These are phyloP conservation scores for Calyptomena viridis DNA, from an alignment of 2,113 vertebrate species.

Conservation along the genomic window DNA sequence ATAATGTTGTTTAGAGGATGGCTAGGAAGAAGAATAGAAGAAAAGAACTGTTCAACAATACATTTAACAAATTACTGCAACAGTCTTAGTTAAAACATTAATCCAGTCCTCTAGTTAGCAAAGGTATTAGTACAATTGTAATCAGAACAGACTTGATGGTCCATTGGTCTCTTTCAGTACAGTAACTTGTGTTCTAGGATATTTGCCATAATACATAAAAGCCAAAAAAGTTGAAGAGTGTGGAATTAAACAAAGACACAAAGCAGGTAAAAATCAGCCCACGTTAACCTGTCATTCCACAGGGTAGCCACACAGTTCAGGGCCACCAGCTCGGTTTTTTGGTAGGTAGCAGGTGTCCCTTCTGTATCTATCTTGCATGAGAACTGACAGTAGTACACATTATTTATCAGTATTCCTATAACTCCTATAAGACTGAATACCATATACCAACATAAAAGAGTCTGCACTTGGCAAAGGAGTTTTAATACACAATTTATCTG, in stretches of 20 bases:
- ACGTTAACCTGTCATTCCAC: slow-evolving; percentile 52
- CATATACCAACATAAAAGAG: background rate
- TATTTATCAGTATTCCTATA: background rate
- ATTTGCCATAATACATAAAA: slow-evolving; percentile 53
- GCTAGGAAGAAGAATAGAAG: slow-evolving; percentile 14
- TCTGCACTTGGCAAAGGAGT: background rate
- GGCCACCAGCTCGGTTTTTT: slow-evolving; percentile 9
- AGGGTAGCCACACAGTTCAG: background rate
- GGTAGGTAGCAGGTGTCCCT: background rate
- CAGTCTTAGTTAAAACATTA: slow-evolving; percentile 13
- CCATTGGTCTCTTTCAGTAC: slow-evolving; percentile 41
- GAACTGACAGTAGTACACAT: background rate
- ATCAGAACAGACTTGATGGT: slow-evolving; percentile 52
- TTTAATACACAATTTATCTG: background rate
- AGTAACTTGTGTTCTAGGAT: slow-evolving; percentile 53
- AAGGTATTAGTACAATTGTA: slow-evolving; percentile 21
- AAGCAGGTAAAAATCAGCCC: slow-evolving; percentile 46
- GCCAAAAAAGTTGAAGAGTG: slow-evolving; percentile 18
- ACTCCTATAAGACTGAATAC: background rate
- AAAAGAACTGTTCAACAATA: slow-evolving; percentile 8
- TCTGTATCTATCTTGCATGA: background rate
- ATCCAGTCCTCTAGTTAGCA: background rate
- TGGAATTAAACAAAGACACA: slow-evolving; percentile 51
- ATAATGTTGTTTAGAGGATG: background rate
- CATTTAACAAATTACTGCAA: background rate